These are phyloP conservation scores for Aethes cnicana DNA, from an alignment of 2,888 invertebrate genomes.

Conservation along the genomic window DNA sequence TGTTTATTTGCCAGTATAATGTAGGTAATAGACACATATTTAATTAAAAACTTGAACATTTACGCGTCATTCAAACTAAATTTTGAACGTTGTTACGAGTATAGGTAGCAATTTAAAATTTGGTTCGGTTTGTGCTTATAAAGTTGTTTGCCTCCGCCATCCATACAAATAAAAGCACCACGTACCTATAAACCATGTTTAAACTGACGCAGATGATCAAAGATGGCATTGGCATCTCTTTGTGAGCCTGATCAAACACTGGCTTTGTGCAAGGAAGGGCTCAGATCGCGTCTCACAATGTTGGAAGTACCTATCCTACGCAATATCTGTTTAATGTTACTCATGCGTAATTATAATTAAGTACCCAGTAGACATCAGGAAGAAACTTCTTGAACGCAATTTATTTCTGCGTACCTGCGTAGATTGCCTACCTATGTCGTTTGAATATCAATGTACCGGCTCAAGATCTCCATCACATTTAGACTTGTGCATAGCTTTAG, in stretches of 20 bases:
- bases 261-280: neutral
- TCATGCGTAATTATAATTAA: too few relatives aligned
- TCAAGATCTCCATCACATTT: neutral
- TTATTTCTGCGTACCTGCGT: slow-evolving; percentile 23
- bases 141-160: too few relatives aligned
- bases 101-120: too few relatives aligned
- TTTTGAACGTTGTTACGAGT: neutral
- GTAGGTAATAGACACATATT: too few relatives aligned
- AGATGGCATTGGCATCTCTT: neutral
- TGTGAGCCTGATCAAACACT: neutral
- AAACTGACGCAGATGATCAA: slow-evolving; percentile 2
- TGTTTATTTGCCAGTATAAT: too few relatives aligned
- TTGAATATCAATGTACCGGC: slow-evolving; percentile 20
- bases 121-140: too few relatives aligned
- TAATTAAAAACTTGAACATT: too few relatives aligned
- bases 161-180: too few relatives aligned
- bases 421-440: slow-evolving; percentile 3
- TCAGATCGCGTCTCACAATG: neutral
- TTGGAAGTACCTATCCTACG: slow-evolving; percentile 19
- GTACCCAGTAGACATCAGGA: slow-evolving; percentile 21
- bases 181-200: slow-evolving; percentile 1
- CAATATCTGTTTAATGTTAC: slow-evolving; percentile 31
- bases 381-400: slow-evolving; percentile 8
- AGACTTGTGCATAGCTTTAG: too few relatives aligned
- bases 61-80: neutral